Evolutionary conservation across 2,888 invertebrate species (phyloP).

Genomic region (Steinernema scapterisci): DNA sequence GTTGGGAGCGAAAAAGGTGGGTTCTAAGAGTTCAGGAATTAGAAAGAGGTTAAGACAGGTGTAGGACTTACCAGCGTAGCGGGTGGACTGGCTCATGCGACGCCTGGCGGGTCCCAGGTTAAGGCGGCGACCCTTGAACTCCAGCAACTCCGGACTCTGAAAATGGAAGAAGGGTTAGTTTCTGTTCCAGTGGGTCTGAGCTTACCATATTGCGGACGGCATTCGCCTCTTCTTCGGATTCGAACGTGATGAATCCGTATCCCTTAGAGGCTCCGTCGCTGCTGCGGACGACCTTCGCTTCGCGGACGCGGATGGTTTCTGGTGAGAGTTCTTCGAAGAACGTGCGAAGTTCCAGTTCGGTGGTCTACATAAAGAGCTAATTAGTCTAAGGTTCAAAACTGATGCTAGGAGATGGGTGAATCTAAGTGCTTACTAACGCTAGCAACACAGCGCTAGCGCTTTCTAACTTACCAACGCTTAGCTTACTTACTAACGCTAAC

Average conservation of each 20-base stretch:
- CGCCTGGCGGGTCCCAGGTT: conserved; percentile 55
- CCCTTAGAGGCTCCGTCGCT: conserved; percentile 92
- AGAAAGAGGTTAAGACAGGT: neutral
- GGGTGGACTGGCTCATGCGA: conserved; percentile 37
- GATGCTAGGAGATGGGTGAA: no score
- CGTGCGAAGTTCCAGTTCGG: conserved; percentile 46
- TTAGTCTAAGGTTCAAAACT: no score
- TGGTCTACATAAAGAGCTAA: conserved; percentile 42
- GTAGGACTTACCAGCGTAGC: conserved; percentile 26
- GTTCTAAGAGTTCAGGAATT: neutral
- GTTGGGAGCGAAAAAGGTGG: neutral
- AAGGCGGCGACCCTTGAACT: conserved; percentile 47
- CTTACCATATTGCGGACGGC: conserved; percentile 37
- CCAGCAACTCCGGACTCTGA: conserved; percentile 46
- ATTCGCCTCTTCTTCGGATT: conserved; percentile 83
- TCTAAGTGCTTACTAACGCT: no score
- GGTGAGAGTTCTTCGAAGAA: conserved; percentile 76
- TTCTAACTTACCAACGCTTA: no score
- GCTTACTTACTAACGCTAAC: no score
- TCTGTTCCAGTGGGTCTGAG: neutral
- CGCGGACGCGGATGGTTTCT: conserved; percentile 75
- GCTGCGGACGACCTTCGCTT: conserved; percentile 91
- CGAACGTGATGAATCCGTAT: conserved; percentile 82
- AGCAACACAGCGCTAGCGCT: no score
- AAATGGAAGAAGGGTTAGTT: conserved; percentile 17